These are phyloP conservation scores for Lordiphosa andalusiaca DNA, from an alignment of 2,888 invertebrate species.

Conservation along the genomic window DNA sequence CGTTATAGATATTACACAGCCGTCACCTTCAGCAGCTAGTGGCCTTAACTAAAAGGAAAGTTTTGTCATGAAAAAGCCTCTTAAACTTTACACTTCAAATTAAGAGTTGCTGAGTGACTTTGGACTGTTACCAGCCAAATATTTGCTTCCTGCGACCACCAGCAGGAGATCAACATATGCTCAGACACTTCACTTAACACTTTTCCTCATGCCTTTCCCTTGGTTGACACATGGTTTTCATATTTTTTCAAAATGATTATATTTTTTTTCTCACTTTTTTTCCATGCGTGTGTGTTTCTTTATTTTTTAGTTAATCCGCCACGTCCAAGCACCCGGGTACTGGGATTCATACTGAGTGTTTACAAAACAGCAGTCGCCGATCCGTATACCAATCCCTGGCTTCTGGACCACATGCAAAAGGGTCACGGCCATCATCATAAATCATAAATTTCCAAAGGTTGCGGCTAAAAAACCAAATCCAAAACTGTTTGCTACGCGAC, in stretches of 20 bases:
- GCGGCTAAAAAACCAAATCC: slow-evolving; percentile 64
- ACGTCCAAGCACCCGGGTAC: slow-evolving; percentile 71
- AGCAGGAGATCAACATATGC: background rate
- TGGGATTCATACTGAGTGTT: slow-evolving; percentile 79
- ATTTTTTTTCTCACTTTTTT: slow-evolving; percentile 46
- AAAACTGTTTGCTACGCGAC: slow-evolving; percentile 61
- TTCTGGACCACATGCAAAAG: slow-evolving; percentile 60
- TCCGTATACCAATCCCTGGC: slow-evolving; percentile 40
- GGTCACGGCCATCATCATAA: slow-evolving; percentile 74
- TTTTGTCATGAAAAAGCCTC: no score
- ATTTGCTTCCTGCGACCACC: slow-evolving; percentile 8
- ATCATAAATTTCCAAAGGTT: slow-evolving; percentile 75
- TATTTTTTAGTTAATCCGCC: slow-evolving; percentile 43
- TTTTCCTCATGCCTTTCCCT: slow-evolving; percentile 5
- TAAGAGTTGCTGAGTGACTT: no score
- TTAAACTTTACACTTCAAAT: no score
- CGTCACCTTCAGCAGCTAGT: no score
- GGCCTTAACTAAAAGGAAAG: no score
- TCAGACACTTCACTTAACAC: slow-evolving; percentile 14
- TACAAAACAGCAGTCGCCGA: slow-evolving; percentile 74
- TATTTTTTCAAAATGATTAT: slow-evolving; percentile 1
- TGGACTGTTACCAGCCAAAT: background rate
- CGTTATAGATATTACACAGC: no score
- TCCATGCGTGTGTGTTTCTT: slow-evolving; percentile 45
- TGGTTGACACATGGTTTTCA: slow-evolving; percentile 27